Base-by-base conservation (phyloP, 1,140 invertebrate genomes). In the Bicyclus anynana region DNA sequence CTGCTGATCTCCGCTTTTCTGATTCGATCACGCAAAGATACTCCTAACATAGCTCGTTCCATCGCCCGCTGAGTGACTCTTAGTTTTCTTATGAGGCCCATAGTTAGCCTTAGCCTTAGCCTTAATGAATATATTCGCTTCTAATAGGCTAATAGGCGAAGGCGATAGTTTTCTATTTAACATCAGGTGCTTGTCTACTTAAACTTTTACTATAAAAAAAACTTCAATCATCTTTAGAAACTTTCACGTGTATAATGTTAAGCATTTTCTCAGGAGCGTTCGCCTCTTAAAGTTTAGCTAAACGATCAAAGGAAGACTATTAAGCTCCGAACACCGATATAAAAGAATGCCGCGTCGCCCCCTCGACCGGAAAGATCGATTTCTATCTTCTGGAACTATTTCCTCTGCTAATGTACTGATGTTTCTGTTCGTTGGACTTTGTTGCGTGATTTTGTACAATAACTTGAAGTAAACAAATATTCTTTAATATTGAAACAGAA, bases 321-420 rank as follows among this genome's bases (percentile, higher is more conserved):
- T 60, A 60, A 60, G 37, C 51, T 54, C 58, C 49, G 50, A 54
- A 53, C 52, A 40, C 58, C 44, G 52, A 37, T 60, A 60, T 60
- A 60, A 60, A 60, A 49, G 52, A 60, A 53, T 60, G 58, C 58
- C 58, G 51, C 40, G 51, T 47, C 58, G 51, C 35, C 21, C 37
- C 49, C 58, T 44, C 42, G 53, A 60, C 58, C 52, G 58, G 58
- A 60, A 60, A 52, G 54, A 60, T 60, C 51, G 58, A 60, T 60
- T 60, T 44, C 51, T 50, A 51, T 60, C 58, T 60, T 33, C 47
- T 54, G 52, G 46, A 60, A 60, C 57, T 59, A 53, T 60, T 53
- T 59, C 49, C 27, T 5, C 33, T 26, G 16, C 50, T 13, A 50
- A 54, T 38, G 46, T 27, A 38, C 42, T 38, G 44, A 16, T 47